Evolutionary conservation across 2,888 invertebrate species (phyloP), one percentile per base, ranked within the genome.

Genomic region (Imbricaverruca yamaguchii): DNA sequence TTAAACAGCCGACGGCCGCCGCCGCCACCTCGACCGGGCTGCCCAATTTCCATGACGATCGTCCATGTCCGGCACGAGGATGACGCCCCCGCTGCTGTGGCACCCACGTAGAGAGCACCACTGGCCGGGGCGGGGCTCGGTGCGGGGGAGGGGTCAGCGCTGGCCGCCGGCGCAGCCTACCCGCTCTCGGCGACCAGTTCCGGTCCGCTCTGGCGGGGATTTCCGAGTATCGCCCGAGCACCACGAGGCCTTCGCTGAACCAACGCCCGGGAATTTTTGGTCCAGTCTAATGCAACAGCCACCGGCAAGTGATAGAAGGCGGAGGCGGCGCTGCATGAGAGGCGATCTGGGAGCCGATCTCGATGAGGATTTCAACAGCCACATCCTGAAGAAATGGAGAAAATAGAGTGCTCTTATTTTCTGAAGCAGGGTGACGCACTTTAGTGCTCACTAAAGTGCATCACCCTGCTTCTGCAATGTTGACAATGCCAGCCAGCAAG

Each of bases 41-140:
- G 67, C 67, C 67, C 67, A 67, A 67, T 67, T 67, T 67, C 67
- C 67, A 67, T 25, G 67, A 67, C 67, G 25, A 11, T 25, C n/a
- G 25, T 25, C 23, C 67, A 25, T 67, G 67, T 67, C 67, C 67
- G 67, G 67, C 67, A 67, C n/a, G 25, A 67, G 67, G 67, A 25
- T 67, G 67, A 12, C 67, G 25, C 12, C 67, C n/a, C 67, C 25
- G 67, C 67, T 25, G 39, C 67, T 25, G n/a, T 25, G 25, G 67
- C 67, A 67, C 67, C 67, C 67, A 67, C 67, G 67, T 25, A 67
- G 67, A 25, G 13, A 25, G 67, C 13, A 25, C 25, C 25, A 10
- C 67, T n/a, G 25, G 25, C 3, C 67, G 12, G 25, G n/a, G 25
- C 25, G 25, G 25, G 25, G 25, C n/a, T 0, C 23, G 65, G 4